These are phyloP conservation scores for Meiosimyza platycephala DNA, from an alignment of 2,888 invertebrate species.

Conservation along the genomic window DNA sequence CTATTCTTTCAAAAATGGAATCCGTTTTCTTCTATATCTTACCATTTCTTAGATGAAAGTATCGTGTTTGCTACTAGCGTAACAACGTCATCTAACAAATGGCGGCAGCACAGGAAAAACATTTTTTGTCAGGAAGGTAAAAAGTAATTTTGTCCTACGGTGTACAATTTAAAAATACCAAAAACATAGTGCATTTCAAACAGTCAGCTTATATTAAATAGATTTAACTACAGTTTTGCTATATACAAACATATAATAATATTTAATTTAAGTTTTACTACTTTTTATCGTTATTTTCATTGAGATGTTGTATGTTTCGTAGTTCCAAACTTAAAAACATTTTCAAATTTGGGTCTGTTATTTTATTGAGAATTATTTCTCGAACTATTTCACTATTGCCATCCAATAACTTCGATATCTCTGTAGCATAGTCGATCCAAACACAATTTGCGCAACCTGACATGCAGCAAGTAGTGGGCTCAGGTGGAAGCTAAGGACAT, in stretches of 20 bases:
- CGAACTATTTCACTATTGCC: conserved; percentile 78
- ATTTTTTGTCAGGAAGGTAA: neutral
- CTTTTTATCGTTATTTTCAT: conserved; percentile 38
- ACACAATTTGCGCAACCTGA: conserved; percentile 95
- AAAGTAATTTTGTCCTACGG: neutral
- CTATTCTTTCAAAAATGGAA: no score
- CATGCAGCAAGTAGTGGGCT: conserved; percentile 89
- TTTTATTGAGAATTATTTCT: conserved; percentile 78
- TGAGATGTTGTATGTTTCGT: conserved; percentile 58
- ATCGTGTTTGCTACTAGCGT: no score
- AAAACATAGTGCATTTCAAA: conserved; percentile 7
- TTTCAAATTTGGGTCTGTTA: conserved; percentile 84
- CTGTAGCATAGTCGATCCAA: conserved; percentile 90
- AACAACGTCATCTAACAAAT: no score
- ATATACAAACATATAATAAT: conserved; percentile 26
- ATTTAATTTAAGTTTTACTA: conserved; percentile 1
- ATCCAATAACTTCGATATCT: conserved; percentile 73
- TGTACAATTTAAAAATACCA: neutral
- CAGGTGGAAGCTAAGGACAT: conserved; percentile 60
- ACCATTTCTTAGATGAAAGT: no score
- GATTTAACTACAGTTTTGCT: neutral
- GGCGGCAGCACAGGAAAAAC: no score
- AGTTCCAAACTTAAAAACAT: conserved; percentile 86
- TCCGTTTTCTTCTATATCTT: no score
- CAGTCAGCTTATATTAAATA: neutral